Evolutionary conservation across 2,797 vertebrate genomes (phyloP), one percentile per base, ranked within the genome.

Genomic region (Poecilia gillii): DNA sequence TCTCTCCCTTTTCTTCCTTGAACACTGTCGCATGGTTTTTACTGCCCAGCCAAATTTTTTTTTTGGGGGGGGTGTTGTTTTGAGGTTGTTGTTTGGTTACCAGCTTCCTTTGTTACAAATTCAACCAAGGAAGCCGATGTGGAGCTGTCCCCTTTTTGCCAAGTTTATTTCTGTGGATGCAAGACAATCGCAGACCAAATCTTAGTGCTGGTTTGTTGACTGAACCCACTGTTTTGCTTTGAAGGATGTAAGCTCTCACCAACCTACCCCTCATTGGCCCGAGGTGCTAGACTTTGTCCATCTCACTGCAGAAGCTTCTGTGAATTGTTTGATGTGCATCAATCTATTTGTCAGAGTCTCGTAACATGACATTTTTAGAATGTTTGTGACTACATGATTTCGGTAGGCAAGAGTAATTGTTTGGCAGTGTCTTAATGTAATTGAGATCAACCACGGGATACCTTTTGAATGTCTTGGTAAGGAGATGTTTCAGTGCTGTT

Each of bases 181-280:
- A 93, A 95, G 95, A 95, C 94, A 95, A 95, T 96, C 93, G 79
- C 93, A 95, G 91, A 91, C 92, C 91, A 92, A 92, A 92, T 92
- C 84, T 90, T 85, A 82, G 78, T 85, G 90, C 91, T 93, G 93
- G 92, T 95, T 93, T 94, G 93, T 91, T 93, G 94, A 94, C 87
- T 90, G 87, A 92, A 90, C 83, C 87, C 78, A 70, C 90, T 82
- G 79, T 85, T 89, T 89, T 90, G 87, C 84, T 90, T 91, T 91
- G 91, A 91, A 92, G 85, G 89, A 91, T 85, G 84, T 86, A 88
- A 9, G 33, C 85, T 90, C 78, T 74, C 51, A 1, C 73, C 68
- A 75, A 4, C 57, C 51, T 70, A 18, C 18, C 68, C 47, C 82
- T 76, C 81, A 84, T 85, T 82, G 81, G 85, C 88, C 88, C 85